Conservation (phyloP, 2,113 vertebrate genomes). For the Tonatia bakeri region DNA sequence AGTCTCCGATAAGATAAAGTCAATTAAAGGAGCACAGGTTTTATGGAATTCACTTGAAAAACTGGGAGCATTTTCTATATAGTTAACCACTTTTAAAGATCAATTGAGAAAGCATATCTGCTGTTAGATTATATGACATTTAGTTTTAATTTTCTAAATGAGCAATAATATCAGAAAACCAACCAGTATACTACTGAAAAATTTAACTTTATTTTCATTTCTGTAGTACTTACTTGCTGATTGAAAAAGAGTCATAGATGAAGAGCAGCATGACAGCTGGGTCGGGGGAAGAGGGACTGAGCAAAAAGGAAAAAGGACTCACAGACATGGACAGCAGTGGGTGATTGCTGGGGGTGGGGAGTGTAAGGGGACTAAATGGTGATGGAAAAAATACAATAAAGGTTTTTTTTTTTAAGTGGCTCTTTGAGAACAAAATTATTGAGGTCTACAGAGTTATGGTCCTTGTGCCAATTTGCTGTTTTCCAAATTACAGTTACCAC, state of each 20-base stretch:
- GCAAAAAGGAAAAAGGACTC: too few species aligned
- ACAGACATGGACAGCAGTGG: too few species aligned
- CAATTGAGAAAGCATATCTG: not conserved
- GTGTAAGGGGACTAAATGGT: too few species aligned
- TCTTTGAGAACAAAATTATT: not conserved
- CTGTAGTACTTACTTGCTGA: not conserved
- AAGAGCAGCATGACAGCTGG: too few species aligned
- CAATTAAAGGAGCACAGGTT: not conserved
- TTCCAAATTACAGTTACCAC: not conserved
- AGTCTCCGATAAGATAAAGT: not conserved
- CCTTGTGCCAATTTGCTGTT: not conserved
- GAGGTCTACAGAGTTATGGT: not conserved
- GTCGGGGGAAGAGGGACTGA: too few species aligned
- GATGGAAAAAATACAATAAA: too few species aligned
- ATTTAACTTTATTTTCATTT: not conserved
- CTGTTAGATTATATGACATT: not conserved
- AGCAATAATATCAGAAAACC: not conserved
- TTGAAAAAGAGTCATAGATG: not conserved
- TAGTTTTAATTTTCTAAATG: conserved; percentile 36
- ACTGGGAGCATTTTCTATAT: not conserved
- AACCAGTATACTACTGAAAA: not conserved
- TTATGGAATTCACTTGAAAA: conserved; percentile 37
- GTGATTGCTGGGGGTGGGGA: too few species aligned
- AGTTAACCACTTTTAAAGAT: not conserved
- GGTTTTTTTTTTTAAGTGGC: not conserved